Conservation (phyloP, 2,888 invertebrate species). For the Eumacrocentrus americanus region DNA sequence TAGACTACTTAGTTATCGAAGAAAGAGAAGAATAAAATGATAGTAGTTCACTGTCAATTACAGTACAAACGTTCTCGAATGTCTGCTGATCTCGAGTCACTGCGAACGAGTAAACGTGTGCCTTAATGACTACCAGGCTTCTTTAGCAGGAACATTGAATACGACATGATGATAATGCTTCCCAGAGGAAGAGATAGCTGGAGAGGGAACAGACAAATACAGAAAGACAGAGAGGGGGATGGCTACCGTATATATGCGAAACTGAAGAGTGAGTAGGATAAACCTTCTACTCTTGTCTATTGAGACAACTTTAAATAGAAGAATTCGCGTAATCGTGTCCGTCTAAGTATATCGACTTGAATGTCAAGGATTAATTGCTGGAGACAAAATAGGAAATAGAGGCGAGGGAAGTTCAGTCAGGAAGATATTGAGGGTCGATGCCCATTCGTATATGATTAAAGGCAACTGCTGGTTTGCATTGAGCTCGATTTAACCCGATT, state of each 20-base stretch:
- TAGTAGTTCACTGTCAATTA: background rate
- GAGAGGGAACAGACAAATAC: constrained; percentile 5
- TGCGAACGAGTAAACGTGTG: background rate
- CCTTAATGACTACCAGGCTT: background rate
- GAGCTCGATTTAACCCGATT: constrained; percentile 36
- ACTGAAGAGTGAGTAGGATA: constrained; percentile 1
- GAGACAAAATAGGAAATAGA: constrained; percentile 3
- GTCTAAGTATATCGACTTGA: constrained; percentile 12
- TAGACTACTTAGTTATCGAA: background rate
- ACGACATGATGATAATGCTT: constrained; percentile 14
- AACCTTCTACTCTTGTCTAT: background rate
- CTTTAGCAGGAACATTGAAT: constrained; percentile 1
- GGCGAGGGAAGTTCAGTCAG: constrained; percentile 5
- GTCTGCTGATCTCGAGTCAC: background rate
- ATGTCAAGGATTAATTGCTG: constrained; percentile 31
- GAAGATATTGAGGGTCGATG: constrained; percentile 1
- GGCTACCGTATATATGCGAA: background rate
- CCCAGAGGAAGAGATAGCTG: constrained; percentile 1
- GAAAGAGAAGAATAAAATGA: background rate
- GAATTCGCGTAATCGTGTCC: background rate
- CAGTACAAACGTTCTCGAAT: background rate
- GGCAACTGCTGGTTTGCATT: constrained; percentile 32
- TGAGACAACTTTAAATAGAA: constrained; percentile 6
- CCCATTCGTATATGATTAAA: constrained; percentile 20
- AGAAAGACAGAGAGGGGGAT: background rate